A percentile compares a stretch with the other conserved stretches of the same genome.
phyloP scores from a whole-genome alignment of 2,888 invertebrate species.

The Gibbula magus region DNA sequence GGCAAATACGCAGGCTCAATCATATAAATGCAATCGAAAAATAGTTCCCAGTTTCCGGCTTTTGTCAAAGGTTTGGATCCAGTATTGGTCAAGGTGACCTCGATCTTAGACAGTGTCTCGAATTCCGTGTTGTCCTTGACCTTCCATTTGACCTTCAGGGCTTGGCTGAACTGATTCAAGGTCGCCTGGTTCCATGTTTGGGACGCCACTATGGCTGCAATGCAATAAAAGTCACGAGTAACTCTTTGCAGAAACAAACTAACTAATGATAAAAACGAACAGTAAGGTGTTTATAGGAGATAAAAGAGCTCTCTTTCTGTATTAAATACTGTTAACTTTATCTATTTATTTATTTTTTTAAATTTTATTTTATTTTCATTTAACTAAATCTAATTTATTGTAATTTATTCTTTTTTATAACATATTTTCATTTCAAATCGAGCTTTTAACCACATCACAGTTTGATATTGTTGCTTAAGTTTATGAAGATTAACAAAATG shows the following conservation, averaged over 20 bases:
- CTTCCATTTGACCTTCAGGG: neutral
- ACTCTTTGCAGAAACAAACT: neutral
- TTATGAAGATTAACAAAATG: too few relatives aligned
- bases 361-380: neutral
- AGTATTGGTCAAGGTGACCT: conserved; percentile 36
- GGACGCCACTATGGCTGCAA: neutral
- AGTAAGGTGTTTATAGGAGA: too few relatives aligned
- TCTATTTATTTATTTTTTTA: too few relatives aligned
- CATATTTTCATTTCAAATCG: too few relatives aligned
- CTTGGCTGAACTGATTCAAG: conserved; percentile 4
- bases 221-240: neutral
- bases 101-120: neutral
- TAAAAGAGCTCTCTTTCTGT: too few relatives aligned
- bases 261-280: too few relatives aligned
- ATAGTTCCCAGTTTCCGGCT: conserved; percentile 59
- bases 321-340: too few relatives aligned
- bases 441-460: too few relatives aligned
- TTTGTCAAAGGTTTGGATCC: conserved; percentile 33
- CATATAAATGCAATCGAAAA: conserved; percentile 48
- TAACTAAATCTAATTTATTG: too few relatives aligned
- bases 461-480: too few relatives aligned
- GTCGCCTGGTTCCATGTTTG: conserved; percentile 18
- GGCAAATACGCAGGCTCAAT: conserved; percentile 39
- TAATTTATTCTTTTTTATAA: too few relatives aligned
- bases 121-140: neutral